These are phyloP conservation scores for Cloeon dipterum DNA, from an alignment of 2,888 invertebrate genomes.

Conservation along the genomic window DNA sequence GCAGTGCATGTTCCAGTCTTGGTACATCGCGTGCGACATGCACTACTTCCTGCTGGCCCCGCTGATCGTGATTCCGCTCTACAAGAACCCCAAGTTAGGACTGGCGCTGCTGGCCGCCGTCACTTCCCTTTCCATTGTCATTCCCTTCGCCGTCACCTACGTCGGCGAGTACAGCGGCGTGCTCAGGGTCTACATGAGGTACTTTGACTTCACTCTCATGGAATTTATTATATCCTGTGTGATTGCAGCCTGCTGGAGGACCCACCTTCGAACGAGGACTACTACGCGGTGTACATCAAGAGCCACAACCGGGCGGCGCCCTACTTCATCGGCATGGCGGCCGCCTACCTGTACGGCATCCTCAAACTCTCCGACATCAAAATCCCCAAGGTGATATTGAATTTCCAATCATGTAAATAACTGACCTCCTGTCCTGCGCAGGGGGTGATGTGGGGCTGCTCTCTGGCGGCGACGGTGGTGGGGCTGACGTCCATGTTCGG, in stretches of 20 bases:
- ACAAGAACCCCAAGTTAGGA: constrained; percentile 4
- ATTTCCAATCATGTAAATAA: constrained; percentile 1
- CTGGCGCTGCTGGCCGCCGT: constrained; percentile 5
- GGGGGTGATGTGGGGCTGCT: constrained; percentile 5
- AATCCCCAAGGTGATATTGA: constrained; percentile 10
- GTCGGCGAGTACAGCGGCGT: constrained; percentile 8
- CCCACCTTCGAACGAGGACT: constrained; percentile 8
- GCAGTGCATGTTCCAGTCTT: constrained; percentile 18
- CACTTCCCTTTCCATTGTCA: constrained; percentile 7
- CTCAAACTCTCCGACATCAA: constrained; percentile 9
- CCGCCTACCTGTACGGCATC: constrained; percentile 9
- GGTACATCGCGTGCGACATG: constrained; percentile 18
- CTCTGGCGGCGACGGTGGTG: constrained; percentile 1
- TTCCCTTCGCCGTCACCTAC: constrained; percentile 9
- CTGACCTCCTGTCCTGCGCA: no score
- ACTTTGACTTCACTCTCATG: background rate
- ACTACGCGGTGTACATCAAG: constrained; percentile 10
- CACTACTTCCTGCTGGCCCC: constrained; percentile 14
- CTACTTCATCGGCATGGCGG: constrained; percentile 10
- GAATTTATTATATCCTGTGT: background rate
- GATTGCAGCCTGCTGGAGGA: constrained; percentile 9
- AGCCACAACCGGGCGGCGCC: constrained; percentile 11
- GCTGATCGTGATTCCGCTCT: constrained; percentile 4
- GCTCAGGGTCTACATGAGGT: constrained; percentile 9
- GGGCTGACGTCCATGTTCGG: constrained; percentile 5